Percentiles rank a stretch among this genome's conserved stretches.
These are phyloP conservation scores for Acrossocheilus fasciatus DNA, from an alignment of 2,797 vertebrate species.

Conservation along the genomic window DNA sequence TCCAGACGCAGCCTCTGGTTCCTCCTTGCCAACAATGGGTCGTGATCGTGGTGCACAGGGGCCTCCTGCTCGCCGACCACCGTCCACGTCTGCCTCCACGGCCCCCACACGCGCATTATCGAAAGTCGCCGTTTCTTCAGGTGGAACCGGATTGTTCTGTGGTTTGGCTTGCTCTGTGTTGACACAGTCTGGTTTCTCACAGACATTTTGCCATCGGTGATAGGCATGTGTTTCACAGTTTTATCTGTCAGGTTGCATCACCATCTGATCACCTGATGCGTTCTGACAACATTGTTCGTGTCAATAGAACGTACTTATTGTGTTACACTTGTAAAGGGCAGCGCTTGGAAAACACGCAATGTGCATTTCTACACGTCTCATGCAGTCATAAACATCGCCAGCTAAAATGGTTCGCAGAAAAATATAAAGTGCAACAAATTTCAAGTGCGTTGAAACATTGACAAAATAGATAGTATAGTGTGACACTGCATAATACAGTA, in stretches of 20 bases:
- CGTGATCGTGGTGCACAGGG: conserved; percentile 38
- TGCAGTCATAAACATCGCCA: neutral
- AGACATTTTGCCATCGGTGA: neutral
- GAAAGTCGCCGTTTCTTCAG: neutral
- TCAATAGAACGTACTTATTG: neutral
- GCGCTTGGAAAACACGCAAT: neutral
- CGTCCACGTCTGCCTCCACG: neutral
- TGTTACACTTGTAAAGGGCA: neutral
- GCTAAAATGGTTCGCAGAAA: neutral
- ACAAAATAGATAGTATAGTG: too few relatives aligned
- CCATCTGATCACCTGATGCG: neutral
- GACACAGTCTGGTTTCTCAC: neutral
- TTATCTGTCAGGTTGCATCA: neutral
- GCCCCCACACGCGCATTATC: neutral
- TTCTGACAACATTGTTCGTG: neutral
- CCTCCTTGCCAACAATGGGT: conserved; percentile 54
- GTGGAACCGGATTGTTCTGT: conserved; percentile 20
- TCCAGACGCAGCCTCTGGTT: conserved; percentile 55
- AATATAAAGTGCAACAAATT: neutral
- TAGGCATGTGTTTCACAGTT: neutral
- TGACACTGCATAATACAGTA: neutral
- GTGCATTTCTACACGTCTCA: neutral
- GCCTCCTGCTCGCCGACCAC: conserved; percentile 27
- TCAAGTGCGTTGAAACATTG: neutral
- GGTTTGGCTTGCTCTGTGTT: conserved; percentile 22